Percentiles rank a stretch among this genome's conserved stretches.
phyloP scores from a whole-genome alignment of 92 coral and sea anemone species.

The Palythoa heliodiscus region DNA sequence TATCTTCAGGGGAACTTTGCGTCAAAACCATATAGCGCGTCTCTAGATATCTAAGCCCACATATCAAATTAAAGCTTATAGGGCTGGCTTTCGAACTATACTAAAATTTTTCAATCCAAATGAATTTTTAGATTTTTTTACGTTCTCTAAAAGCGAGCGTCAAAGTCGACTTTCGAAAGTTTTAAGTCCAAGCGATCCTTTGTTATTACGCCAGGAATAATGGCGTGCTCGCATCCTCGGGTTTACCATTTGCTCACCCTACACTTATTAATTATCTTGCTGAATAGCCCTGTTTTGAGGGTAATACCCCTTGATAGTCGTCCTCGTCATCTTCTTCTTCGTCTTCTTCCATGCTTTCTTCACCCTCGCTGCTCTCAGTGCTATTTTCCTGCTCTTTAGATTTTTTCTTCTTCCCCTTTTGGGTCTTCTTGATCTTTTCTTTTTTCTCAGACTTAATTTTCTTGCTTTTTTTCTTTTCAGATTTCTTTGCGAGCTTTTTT shows the following conservation, averaged over 20 bases:
- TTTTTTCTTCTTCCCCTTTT: background rate
- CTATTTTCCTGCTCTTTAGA: conserved; percentile 3
- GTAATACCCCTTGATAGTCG: background rate
- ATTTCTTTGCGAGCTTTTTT: background rate
- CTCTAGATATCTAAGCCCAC: too few species aligned
- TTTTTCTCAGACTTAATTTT: too few species aligned
- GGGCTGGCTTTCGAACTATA: too few species aligned
- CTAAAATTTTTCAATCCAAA: too few species aligned
- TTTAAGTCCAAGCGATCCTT: too few species aligned
- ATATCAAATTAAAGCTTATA: too few species aligned
- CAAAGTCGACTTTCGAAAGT: too few species aligned
- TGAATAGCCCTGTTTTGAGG: background rate
- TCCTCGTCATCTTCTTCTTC: background rate
- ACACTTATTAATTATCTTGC: background rate
- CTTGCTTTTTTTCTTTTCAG: background rate
- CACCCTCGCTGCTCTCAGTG: background rate
- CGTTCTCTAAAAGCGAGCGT: too few species aligned
- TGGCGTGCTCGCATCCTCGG: background rate
- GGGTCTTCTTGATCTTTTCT: background rate
- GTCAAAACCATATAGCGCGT: too few species aligned
- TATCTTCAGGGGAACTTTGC: too few species aligned
- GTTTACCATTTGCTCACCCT: background rate
- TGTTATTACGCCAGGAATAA: too few species aligned
- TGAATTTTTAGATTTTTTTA: too few species aligned
- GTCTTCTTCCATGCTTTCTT: background rate